Percentiles rank a stretch among this genome's conserved stretches.
Conservation (phyloP, 2,113 vertebrate genomes). For the Hydrochoerus hydrochaeris region DNA sequence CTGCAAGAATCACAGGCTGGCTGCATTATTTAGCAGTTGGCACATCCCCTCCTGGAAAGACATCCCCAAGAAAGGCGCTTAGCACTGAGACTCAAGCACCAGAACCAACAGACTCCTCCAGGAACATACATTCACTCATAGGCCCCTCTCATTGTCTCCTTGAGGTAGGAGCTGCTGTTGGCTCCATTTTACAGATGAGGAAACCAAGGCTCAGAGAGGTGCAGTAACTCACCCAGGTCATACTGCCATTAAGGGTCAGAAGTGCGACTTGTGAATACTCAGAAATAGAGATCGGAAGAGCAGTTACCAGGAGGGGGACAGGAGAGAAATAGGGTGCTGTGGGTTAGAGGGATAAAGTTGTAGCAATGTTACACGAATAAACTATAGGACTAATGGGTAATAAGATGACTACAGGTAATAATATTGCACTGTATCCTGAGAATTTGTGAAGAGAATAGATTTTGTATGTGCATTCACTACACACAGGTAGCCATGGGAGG, state of each 20-base stretch:
- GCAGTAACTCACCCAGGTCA: background rate
- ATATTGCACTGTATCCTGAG: background rate
- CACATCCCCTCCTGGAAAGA: conserved; percentile 39
- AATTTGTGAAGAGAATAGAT: background rate
- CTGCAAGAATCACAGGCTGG: conserved; percentile 15
- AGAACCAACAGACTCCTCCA: background rate
- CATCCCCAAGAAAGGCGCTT: background rate
- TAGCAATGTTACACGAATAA: background rate
- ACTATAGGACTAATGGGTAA: background rate
- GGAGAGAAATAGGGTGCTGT: background rate
- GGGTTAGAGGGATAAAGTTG: background rate
- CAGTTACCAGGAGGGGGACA: background rate
- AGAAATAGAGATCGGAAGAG: background rate
- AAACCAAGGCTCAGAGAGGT: background rate
- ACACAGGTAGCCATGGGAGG: background rate
- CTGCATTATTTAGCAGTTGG: conserved; percentile 59
- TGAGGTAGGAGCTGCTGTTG: background rate
- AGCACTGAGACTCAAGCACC: background rate
- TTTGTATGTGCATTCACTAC: background rate
- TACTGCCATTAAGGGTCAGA: background rate
- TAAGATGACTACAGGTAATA: background rate
- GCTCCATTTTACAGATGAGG: background rate
- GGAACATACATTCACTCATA: background rate
- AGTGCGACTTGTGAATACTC: background rate
- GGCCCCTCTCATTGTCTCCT: background rate